phyloP scores from a whole-genome alignment of 2,888 invertebrate species.

The Neoscelio sp. region DNA sequence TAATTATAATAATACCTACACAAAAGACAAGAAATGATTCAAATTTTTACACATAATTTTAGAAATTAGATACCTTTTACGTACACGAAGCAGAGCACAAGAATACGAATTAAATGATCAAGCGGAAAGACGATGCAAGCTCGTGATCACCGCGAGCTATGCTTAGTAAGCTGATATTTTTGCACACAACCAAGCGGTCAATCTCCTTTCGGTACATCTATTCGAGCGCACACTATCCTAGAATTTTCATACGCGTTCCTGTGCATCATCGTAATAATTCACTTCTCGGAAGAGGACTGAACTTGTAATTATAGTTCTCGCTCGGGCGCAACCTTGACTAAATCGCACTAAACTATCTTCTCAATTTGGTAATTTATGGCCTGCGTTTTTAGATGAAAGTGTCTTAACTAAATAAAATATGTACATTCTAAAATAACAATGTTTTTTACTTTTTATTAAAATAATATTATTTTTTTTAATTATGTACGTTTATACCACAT shows the following conservation, averaged over 20 bases:
- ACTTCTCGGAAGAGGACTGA: conserved; percentile 72
- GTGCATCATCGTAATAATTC: conserved; percentile 73
- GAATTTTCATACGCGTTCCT: conserved; percentile 57
- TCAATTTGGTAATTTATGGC: conserved; percentile 73
- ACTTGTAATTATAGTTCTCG: conserved; percentile 70
- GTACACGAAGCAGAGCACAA: conserved; percentile 8
- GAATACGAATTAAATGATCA: conserved; percentile 37
- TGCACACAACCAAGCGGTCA: conserved; percentile 41
- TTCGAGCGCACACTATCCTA: conserved; percentile 20
- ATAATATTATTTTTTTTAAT: no score
- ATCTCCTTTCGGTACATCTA: conserved; percentile 30
- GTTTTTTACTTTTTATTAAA: no score
- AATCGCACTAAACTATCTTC: conserved; percentile 67
- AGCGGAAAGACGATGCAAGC: conserved; percentile 38
- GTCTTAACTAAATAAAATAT: conserved; percentile 22
- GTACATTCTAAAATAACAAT: no score
- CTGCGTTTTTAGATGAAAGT: conserved; percentile 24
- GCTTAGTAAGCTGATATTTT: conserved; percentile 52
- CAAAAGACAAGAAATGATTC: background rate
- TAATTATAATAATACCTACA: conserved; percentile 18
- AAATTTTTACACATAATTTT: conserved; percentile 20
- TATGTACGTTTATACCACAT: no score
- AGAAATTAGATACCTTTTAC: conserved; percentile 43
- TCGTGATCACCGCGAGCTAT: conserved; percentile 56
- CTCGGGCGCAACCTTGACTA: conserved; percentile 65